Conservation (phyloP, 2,888 invertebrate species). For the Adineta ricciae region DNA sequence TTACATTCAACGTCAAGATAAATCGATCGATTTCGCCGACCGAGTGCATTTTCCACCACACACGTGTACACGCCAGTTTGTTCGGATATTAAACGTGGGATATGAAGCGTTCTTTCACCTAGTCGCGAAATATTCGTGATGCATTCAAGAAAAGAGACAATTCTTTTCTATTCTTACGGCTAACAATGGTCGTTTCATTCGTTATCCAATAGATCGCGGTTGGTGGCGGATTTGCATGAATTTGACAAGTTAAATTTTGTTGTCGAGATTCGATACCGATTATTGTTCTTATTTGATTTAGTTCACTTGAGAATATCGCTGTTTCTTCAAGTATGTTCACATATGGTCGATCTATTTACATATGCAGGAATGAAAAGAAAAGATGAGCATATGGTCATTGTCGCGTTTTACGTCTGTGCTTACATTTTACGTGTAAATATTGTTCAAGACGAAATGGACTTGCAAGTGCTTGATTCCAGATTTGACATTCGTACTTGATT, state of each 20-base stretch:
- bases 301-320: neutral
- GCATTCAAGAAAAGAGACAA: too few species aligned
- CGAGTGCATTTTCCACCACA: slow-evolving; percentile 10
- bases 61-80: neutral
- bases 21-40: neutral
- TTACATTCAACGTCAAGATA: slow-evolving; percentile 11
- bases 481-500: neutral
- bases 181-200: neutral
- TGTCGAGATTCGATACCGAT: neutral
- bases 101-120: neutral
- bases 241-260: neutral
- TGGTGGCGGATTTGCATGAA: neutral
- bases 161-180: neutral
- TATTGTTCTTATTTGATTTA: neutral
- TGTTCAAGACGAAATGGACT: neutral
- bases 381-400: neutral
- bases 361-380: neutral
- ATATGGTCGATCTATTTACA: neutral
- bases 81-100: neutral
- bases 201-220: neutral
- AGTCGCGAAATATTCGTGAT: too few species aligned
- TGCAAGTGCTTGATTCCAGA: neutral
- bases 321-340: neutral
- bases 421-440: slow-evolving; percentile 1
- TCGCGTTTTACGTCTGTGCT: neutral